phyloP scores from a whole-genome alignment of 1,140 invertebrate species.

The Cydia pomonella region DNA sequence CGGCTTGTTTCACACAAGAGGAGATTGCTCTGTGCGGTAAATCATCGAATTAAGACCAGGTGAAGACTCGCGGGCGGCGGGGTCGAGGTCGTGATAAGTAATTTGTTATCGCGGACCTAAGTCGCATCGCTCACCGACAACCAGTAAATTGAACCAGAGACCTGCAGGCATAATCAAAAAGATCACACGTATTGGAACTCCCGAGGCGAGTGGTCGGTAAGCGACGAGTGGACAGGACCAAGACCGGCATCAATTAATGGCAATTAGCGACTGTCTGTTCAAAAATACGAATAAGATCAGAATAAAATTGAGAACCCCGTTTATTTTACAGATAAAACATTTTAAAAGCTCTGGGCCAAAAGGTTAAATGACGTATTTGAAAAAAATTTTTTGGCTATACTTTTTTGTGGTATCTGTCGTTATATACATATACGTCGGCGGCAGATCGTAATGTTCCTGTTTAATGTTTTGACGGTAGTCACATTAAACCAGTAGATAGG shows the following conservation, averaged over 20 bases:
- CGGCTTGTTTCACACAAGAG: not conserved
- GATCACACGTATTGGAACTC: not conserved
- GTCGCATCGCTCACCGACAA: not conserved
- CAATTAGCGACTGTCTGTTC: slow-evolving; percentile 6
- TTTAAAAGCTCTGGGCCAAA: not conserved
- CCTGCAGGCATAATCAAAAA: not conserved
- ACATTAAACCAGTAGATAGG: too few species aligned
- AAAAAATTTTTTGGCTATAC: too few species aligned
- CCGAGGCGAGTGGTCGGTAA: not conserved
- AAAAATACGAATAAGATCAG: not conserved
- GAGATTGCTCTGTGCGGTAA: not conserved
- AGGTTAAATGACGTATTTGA: too few species aligned
- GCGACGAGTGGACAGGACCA: not conserved
- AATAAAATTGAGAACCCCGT: not conserved
- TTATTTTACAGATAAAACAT: not conserved
- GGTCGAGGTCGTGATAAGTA: not conserved
- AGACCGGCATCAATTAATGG: not conserved
- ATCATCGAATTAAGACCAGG: slow-evolving; percentile 16
- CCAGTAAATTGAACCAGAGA: not conserved
- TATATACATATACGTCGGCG: too few species aligned
- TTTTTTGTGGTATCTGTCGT: too few species aligned
- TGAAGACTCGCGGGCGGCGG: not conserved
- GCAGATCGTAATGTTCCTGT: too few species aligned
- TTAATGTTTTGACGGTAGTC: too few species aligned
- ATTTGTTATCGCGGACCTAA: slow-evolving; percentile 8